phyloP scores from a whole-genome alignment of 2,797 vertebrate genomes.

The Xenopus petersii region DNA sequence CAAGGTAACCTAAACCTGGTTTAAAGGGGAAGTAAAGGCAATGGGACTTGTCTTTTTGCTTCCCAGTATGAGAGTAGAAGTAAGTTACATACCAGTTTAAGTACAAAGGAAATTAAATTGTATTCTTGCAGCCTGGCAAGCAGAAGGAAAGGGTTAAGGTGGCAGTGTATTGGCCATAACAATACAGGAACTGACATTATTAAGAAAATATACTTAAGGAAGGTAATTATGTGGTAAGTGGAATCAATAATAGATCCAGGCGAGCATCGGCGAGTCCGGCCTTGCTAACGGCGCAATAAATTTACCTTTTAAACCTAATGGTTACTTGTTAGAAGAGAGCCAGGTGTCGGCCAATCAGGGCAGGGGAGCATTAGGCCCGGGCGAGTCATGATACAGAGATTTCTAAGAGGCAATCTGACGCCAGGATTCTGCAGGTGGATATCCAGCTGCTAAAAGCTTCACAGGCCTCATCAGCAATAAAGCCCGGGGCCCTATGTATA shows the following conservation, averaged over 20 bases:
- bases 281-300: conserved; percentile 19
- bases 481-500: conserved; percentile 13
- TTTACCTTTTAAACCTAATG: conserved; percentile 41
- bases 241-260: conserved; percentile 36
- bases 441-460: conserved; percentile 33
- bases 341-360: conserved; percentile 12
- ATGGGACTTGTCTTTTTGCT: too few species aligned
- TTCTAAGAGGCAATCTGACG: conserved; percentile 8
- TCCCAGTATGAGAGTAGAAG: too few species aligned
- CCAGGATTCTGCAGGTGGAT: conserved; percentile 29
- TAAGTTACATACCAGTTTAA: too few species aligned
- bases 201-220: conserved; percentile 23
- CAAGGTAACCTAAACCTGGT: too few species aligned
- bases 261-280: conserved; percentile 6
- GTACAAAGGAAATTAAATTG: too few species aligned
- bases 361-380: neutral
- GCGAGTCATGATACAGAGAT: neutral
- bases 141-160: too few species aligned
- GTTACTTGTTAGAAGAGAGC: conserved; percentile 16
- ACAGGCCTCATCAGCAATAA: conserved; percentile 15
- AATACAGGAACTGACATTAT: conserved; percentile 32
- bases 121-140: too few species aligned
- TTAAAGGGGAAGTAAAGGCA: too few species aligned
- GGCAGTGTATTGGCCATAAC: conserved; percentile 5
- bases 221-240: conserved; percentile 49